Base-by-base conservation (phyloP, 1,140 invertebrate genomes). In the Drosophila tropicalis region DNA sequence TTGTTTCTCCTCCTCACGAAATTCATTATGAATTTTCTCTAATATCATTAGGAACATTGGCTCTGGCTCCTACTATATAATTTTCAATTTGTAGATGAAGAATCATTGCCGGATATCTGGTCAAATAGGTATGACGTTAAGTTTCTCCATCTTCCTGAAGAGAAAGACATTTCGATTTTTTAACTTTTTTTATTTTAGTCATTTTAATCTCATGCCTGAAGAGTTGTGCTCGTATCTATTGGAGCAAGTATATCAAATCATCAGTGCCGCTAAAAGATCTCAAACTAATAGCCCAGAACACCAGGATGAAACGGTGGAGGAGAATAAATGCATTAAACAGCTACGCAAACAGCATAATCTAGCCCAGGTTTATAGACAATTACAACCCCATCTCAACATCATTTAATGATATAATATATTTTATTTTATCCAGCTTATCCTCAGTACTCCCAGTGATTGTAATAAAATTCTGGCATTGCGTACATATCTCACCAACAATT, bases 381-480 rank as follows among this genome's bases (percentile, higher is more conserved):
- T 1, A 13, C 17, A 9, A 13, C 5, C 9, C 17, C 19, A 41
- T 57, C 29, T 6, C 29, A 6, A 29, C 5, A 5, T 6, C 29
- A 6, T 29, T 29, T 29, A 29, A 29, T 29, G 5, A 29, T 6
- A 5, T 1, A 6, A 29, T 29, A 29, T 15, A 1, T 22, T 25
- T 54, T 3, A 13, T 39, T 19, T 12, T 2, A 62, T 76, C 1
- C 57, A 91, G 90, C 72, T 91, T 4, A 91, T 91, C 62, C 71
- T 91, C 29, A 89, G 85, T 76, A 85, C 81, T 10, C 84, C 90
- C 39, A 90, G 87, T 69, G 90, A 91, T 60, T 91, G 87, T 60
- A 90, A 81, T 22, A 91, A 91, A 64, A 91, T 91, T 62, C 69
- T 91, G 5, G 90, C 90, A 1, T 55, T 91, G 58, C 81, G 90